Evolutionary conservation across 2,113 vertebrate genomes (phyloP), one percentile per base, ranked within the genome.

Genomic region (Arizona elegans): DNA sequence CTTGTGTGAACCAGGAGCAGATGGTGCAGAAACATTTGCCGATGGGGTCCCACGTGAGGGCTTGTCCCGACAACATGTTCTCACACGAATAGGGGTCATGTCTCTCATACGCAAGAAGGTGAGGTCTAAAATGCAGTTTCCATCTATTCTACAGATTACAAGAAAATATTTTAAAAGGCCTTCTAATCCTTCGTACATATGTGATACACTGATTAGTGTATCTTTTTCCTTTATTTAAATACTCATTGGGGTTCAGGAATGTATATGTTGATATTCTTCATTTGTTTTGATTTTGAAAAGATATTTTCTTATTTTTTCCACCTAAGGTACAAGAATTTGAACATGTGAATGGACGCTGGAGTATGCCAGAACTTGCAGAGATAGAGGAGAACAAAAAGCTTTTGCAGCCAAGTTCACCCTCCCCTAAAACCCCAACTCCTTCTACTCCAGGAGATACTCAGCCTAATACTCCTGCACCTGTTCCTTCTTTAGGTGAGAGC

Each of bases 91-190:
- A 11, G 99, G 99, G 43, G 99, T 99, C 91, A 99, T 99, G 99
- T 99, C 99, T 1, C 98, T 99, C 3, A 99, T 99, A 93, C 98
- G 99, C 38, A 99, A 99, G 96, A 99, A 99, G 98, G 99, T 99
- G 17, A 0, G 97, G 9, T 56, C 9, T 38, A 88, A 56, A 89
- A 89, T 23, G 17, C 75, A 43, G 33, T 43, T 43, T 81, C 33
- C n/a, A 81, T 43, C 33, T 43, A 21, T 81, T 3, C 33, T 43
- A 81, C 17, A 81, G 75, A 38, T 81, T 26, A 81, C 2, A 43
- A 81, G 75, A 43, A 43, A 81, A 81, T 81, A 38, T 43, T 81
- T 43, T 43, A 43, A 81, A 38, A 81, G 70, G 33, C 6, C 33
- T 43, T 43, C 17, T 43, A 81, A 81, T 43, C 75, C 33, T 43